phyloP scores from a whole-genome alignment of 2,888 invertebrate species.

The Calameuta idolon region DNA sequence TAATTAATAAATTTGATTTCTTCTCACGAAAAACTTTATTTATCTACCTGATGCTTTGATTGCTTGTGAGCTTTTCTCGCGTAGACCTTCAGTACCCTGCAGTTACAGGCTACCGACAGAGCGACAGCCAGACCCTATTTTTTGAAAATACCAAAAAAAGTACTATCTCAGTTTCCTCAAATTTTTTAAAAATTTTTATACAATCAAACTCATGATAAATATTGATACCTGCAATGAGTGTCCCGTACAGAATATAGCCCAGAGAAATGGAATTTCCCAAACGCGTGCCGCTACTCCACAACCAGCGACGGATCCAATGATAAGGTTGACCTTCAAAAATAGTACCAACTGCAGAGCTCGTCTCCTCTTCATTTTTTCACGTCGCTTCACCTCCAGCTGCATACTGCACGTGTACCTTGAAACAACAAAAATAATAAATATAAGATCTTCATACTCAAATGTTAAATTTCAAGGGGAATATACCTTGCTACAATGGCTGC shows the following conservation, averaged over 20 bases:
- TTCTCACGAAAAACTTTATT: neutral
- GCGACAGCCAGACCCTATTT: constrained; percentile 74
- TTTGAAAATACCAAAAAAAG: neutral
- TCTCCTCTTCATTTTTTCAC: constrained; percentile 73
- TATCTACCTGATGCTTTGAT: constrained; percentile 60
- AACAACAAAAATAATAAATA: neutral
- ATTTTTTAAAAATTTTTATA: neutral
- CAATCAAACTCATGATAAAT: neutral
- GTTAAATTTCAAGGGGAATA: neutral
- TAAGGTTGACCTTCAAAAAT: constrained; percentile 71
- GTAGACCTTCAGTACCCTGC: constrained; percentile 65
- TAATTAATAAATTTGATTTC: constrained; percentile 8
- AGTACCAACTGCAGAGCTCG: constrained; percentile 72
- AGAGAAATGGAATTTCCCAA: constrained; percentile 60
- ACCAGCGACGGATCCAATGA: constrained; percentile 67
- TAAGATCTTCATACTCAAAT: neutral
- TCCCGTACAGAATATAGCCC: constrained; percentile 63
- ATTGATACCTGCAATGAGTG: constrained; percentile 61
- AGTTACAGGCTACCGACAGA: constrained; percentile 75
- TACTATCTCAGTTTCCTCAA: neutral
- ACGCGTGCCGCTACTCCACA: constrained; percentile 62
- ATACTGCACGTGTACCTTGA: constrained; percentile 71
- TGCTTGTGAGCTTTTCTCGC: constrained; percentile 61
- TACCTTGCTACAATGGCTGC: constrained; percentile 70
- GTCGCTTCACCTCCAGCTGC: constrained; percentile 72